Evolutionary conservation across 2,888 invertebrate species (phyloP).

Genomic region (Leptopterna dolabrata): DNA sequence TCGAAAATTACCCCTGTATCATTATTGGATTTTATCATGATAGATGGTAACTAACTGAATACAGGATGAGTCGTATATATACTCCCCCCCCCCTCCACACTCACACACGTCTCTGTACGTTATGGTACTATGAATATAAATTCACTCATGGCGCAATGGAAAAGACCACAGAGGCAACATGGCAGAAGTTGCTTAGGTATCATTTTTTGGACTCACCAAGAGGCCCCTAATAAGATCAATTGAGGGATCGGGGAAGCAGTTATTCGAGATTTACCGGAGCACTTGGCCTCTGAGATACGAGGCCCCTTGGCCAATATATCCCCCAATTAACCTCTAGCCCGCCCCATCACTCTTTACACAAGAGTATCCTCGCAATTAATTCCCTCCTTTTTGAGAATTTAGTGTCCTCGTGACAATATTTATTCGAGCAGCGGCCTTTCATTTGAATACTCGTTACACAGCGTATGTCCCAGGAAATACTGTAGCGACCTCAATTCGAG

Average conservation of each 20-base stretch:
- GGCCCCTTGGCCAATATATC: background rate
- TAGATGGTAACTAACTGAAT: too few relatives aligned
- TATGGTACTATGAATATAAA: too few relatives aligned
- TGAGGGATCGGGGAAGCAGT: background rate
- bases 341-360: background rate
- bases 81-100: too few relatives aligned
- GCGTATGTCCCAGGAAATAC: background rate
- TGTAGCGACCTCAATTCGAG: too few relatives aligned
- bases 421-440: background rate
- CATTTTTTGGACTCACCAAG: background rate
- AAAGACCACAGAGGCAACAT: too few relatives aligned
- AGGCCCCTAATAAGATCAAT: background rate
- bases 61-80: too few relatives aligned
- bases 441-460: background rate
- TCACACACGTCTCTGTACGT: too few relatives aligned
- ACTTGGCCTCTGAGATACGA: background rate
- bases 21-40: too few relatives aligned
- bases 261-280: slow-evolving; percentile 7
- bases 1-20: too few relatives aligned
- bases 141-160: too few relatives aligned
- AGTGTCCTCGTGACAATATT: background rate
- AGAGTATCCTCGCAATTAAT: background rate
- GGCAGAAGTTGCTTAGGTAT: background rate
- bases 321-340: background rate
- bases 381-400: background rate